Conservation (phyloP, 2,113 vertebrate genomes). For the Kryptolebias marmoratus region DNA sequence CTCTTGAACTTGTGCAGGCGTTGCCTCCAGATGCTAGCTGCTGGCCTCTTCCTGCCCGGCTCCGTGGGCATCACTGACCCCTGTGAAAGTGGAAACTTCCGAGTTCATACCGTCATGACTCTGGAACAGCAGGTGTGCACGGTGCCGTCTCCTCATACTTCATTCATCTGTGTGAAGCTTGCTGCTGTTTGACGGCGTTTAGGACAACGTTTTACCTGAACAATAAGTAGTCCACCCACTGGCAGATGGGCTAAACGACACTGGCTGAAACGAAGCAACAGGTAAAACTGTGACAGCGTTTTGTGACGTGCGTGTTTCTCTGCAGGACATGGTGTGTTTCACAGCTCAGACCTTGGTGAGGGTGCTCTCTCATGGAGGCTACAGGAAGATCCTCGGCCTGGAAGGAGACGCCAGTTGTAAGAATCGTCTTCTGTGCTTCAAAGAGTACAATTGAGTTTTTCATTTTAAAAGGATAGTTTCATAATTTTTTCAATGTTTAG, state of each 20-base stretch:
- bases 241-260: too few species aligned
- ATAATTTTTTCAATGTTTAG: background rate
- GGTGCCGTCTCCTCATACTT: too few species aligned
- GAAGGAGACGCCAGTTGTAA: conserved; percentile 97
- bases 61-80: conserved; percentile 97
- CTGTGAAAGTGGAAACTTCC: conserved; percentile 95
- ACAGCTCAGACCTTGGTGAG: conserved; percentile 95
- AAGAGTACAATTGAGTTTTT: too few species aligned
- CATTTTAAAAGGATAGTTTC: background rate
- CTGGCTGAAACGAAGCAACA: background rate
- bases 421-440: conserved; percentile 46
- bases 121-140: conserved; percentile 92
- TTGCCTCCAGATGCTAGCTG: conserved; percentile 95
- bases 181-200: too few species aligned
- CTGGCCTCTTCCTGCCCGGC: conserved; percentile 94
- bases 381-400: conserved; percentile 94
- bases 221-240: too few species aligned
- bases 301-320: conserved; percentile 2
- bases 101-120: conserved; percentile 98
- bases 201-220: too few species aligned
- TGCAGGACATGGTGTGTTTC: conserved; percentile 96
- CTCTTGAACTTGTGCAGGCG: conserved; percentile 78
- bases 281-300: background rate
- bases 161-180: too few species aligned
- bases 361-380: conserved; percentile 94